Evolutionary conservation across 2,113 vertebrate genomes (phyloP).

Genomic region (Menidia beryllina): DNA sequence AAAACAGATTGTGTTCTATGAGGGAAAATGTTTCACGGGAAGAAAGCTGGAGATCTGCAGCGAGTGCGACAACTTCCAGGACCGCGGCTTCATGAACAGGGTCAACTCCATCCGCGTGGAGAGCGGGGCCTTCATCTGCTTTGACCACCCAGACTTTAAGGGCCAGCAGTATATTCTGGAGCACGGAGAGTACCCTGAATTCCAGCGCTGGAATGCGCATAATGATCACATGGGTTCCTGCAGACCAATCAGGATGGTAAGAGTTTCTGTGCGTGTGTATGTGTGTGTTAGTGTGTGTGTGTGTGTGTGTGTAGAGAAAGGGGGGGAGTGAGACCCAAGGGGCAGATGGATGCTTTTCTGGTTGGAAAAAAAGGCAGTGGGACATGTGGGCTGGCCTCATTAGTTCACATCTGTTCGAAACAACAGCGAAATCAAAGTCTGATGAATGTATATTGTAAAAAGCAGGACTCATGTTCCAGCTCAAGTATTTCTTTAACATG

Average conservation of each 20-base stretch:
- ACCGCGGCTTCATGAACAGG: constrained; percentile 89
- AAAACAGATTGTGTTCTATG: constrained; percentile 88
- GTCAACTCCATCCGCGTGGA: constrained; percentile 92
- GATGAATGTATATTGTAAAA: not conserved
- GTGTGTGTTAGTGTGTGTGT: constrained; percentile 1
- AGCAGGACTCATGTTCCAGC: not conserved
- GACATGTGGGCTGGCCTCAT: constrained; percentile 9
- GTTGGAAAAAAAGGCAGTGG: constrained; percentile 5
- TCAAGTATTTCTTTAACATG: not conserved
- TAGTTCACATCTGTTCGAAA: constrained; percentile 13
- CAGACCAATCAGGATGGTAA: constrained; percentile 90
- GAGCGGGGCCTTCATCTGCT: constrained; percentile 92
- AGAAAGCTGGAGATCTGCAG: constrained; percentile 88
- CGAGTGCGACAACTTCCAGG: constrained; percentile 92
- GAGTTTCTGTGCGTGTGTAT: constrained; percentile 16
- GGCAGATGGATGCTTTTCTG: constrained; percentile 43
- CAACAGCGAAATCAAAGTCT: constrained; percentile 3
- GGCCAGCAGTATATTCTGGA: constrained; percentile 94
- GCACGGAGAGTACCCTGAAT: constrained; percentile 89
- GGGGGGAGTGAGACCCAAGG: constrained; percentile 17
- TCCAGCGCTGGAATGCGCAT: constrained; percentile 90
- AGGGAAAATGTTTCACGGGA: constrained; percentile 92
- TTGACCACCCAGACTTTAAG: constrained; percentile 88
- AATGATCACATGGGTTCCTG: constrained; percentile 94
- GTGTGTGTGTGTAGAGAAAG: constrained; percentile 10